Evolutionary conservation across 2,888 invertebrate genomes (phyloP), one percentile per base, ranked within the genome.

Genomic region (Steromphala cineraria): DNA sequence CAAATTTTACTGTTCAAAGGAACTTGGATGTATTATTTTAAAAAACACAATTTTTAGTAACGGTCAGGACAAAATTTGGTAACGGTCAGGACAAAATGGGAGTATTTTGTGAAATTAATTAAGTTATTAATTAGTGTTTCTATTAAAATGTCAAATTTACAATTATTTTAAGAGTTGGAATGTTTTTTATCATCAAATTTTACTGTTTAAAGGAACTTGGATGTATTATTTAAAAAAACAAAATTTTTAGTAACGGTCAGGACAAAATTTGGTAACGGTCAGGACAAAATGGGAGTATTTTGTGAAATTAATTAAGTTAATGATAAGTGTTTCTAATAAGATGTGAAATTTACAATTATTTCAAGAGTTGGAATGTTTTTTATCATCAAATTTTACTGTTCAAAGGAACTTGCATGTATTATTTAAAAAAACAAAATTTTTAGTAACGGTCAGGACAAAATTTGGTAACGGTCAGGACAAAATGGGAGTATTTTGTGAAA

Each of bases 31-130:
- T 62, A 17, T n/a, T 62, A 62, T 62, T n/a, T n/a, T 62, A n/a
- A 62, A 62, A 62, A 62, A 17, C 62, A 62, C 19, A n/a, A n/a
- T 62, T 62, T 62, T 62, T 62, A 62, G 62, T 62, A n/a, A n/a
- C 62, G 62, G 62, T 62, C 19, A n/a, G 62, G 62, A 62, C 62
- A 62, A 62, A 62, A 62, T n/a, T 62, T n/a, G 19, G 62, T 62
- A 62, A 62, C 62, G 62, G 62, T 62, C 19, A 36, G 36, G 36
- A 36, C 36, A 36, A 36, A 36, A 36, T 36, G 13, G 62, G n/a
- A 62, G 19, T n/a, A n/a, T 62, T 62, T 62, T 62, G 19, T 62
- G n/a, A 62, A 62, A 62, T n/a, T 17, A n/a, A 62, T 62, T 62
- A 62, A n/a, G 17, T 62, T 62, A 62, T 62, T 62, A n/a, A 17